Evolutionary conservation across 92 coral and sea anemone species (phyloP), one percentile per base, ranked within the genome.

Genomic region (Galaxea fascicularis): DNA sequence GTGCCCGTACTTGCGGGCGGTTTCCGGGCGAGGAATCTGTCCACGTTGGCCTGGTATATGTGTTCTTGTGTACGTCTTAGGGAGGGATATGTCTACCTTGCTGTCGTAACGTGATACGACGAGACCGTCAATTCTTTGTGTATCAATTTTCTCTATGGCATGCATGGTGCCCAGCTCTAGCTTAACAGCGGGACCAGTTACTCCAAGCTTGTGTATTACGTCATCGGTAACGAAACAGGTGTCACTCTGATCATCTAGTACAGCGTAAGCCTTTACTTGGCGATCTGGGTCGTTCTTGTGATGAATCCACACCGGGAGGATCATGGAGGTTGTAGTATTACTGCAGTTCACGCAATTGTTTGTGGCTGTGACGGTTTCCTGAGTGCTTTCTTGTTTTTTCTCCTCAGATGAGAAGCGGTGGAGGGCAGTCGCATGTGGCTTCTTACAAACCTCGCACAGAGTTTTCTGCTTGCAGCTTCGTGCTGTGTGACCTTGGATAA

Each of bases 241-340:
- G 64, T 89, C 91, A 25, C 91, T 89, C 57, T 89, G 95, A 21
- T 89, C 89, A 60, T 92, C 93, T 16, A 92, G 68, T 0, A 89
- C 91, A 9, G 95, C 91, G 27, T 89, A 92, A 0, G 73, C 83
- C 62, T 84, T 56, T 1, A 92, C 78, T 52, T 74, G 58, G 16
- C 21, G 30, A 12, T 80, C 73, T 15, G 90, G 92, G 51, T 84
- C 73, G 51, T 85, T 83, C 26, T 69, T 63, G 70, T 93, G 93
- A 31, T 79, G 74, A 12, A 91, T 39, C 87, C 78, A 86, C 35
- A 91, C 89, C 16, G 94, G 93, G 17, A 86, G 86, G 29, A 86
- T 92, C 85, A 89, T 71, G 63, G 90, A 90, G 59, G 79, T 90
- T 51, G 96, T 79, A 28, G 88, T 82, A 49, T 41, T 76, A 31